Conservation (phyloP, 2,888 invertebrate genomes). For the Bugula neritina region DNA sequence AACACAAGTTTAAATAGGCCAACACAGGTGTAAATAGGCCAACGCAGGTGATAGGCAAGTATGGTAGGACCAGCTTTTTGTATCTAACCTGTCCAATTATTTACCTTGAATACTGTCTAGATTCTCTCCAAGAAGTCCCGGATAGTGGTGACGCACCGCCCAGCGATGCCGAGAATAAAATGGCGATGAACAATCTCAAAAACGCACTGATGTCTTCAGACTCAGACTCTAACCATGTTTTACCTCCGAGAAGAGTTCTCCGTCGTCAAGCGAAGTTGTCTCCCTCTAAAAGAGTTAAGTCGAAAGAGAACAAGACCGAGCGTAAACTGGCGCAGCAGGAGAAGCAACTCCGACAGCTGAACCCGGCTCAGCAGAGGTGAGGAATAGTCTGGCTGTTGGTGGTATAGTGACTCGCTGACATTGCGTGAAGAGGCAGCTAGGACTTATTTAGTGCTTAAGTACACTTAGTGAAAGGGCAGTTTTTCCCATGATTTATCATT, state of each 20-base stretch:
- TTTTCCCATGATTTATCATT: too few relatives aligned
- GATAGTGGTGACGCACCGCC: background rate
- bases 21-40: too few relatives aligned
- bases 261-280: background rate
- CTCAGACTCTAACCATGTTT: background rate
- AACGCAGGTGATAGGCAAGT: too few relatives aligned
- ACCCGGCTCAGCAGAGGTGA: constrained; percentile 4
- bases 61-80: too few relatives aligned
- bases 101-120: too few relatives aligned
- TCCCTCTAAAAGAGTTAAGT: background rate
- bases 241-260: background rate
- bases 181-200: background rate
- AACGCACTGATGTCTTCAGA: constrained; percentile 1
- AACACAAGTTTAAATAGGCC: too few relatives aligned
- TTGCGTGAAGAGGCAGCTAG: too few relatives aligned
- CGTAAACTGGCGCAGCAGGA: background rate
- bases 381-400: too few relatives aligned
- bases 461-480: too few relatives aligned
- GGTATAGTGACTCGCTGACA: too few relatives aligned
- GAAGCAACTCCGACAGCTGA: background rate
- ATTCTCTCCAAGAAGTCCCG: background rate
- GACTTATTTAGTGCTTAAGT: too few relatives aligned
- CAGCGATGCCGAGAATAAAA: background rate
- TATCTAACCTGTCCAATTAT: too few relatives aligned
- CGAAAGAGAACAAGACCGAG: background rate